phyloP scores from a whole-genome alignment of 1,140 invertebrate species.

The Acromyrmex echinatior region DNA sequence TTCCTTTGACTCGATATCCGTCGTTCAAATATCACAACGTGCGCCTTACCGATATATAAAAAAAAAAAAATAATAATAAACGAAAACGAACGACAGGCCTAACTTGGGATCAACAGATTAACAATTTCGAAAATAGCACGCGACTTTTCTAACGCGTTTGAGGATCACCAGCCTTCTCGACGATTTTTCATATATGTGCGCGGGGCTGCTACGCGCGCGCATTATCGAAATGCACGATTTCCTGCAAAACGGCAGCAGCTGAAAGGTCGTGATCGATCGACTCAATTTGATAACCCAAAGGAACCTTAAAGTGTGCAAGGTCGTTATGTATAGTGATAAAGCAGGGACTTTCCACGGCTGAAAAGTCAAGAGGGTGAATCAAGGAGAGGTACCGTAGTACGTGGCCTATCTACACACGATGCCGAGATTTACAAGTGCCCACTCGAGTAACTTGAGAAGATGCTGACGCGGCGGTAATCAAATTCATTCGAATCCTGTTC shows the following conservation, averaged over 20 bases:
- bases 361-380: constrained; percentile 43
- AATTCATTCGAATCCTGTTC: constrained; percentile 14
- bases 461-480: constrained; percentile 54
- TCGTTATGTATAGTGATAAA: constrained; percentile 70
- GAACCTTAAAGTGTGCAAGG: constrained; percentile 71
- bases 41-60: constrained; percentile 38
- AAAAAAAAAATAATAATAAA: not conserved
- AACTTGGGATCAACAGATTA: constrained; percentile 31
- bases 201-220: constrained; percentile 4
- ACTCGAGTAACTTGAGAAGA: constrained; percentile 1
- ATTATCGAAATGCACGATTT: constrained; percentile 60
- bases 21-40: constrained; percentile 55
- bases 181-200: constrained; percentile 13
- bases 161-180: constrained; percentile 1
- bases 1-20: constrained; percentile 20
- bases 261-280: constrained; percentile 75
- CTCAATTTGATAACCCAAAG: constrained; percentile 72
- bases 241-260: constrained; percentile 60
- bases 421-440: constrained; percentile 7
- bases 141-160: constrained; percentile 30
- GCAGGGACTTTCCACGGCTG: constrained; percentile 30
- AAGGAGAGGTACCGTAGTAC: not conserved
- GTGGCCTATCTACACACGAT: constrained; percentile 37
- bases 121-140: constrained; percentile 29
- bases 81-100: constrained; percentile 31